Evolutionary conservation across 1,140 invertebrate genomes (phyloP).

Genomic region (Bombus ignitus): DNA sequence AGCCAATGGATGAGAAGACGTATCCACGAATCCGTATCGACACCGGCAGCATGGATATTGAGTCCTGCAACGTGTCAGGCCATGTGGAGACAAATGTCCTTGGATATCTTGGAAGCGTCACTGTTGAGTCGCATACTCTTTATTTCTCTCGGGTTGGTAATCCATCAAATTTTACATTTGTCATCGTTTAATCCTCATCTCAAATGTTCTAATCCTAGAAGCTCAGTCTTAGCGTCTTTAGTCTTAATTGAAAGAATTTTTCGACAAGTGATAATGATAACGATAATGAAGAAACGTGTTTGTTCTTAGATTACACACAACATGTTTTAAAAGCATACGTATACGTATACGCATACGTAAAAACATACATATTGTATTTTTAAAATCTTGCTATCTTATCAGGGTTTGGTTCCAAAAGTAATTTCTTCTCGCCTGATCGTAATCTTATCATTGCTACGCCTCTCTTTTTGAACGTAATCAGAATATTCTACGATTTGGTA

Average conservation of each 20-base stretch:
- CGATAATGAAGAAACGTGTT: neutral
- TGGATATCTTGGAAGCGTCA: slow-evolving; percentile 91
- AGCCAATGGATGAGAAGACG: slow-evolving; percentile 86
- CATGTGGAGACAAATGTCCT: slow-evolving; percentile 89
- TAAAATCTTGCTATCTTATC: slow-evolving; percentile 9
- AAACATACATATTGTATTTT: neutral
- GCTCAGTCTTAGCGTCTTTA: neutral
- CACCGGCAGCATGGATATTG: slow-evolving; percentile 85
- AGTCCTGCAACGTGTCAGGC: slow-evolving; percentile 85
- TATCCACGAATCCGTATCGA: slow-evolving; percentile 88
- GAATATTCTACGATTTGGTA: too few species aligned
- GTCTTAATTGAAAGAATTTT: neutral
- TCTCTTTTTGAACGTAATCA: too few species aligned
- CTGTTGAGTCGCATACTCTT: slow-evolving; percentile 88
- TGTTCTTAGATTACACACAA: neutral
- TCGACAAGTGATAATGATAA: neutral
- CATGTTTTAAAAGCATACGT: neutral
- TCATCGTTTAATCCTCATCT: neutral
- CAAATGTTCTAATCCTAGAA: too few species aligned
- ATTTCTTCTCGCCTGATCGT: neutral
- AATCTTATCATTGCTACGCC: neutral
- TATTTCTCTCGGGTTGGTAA: slow-evolving; percentile 88
- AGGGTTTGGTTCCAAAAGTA: neutral
- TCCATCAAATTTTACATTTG: neutral
- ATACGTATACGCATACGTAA: too few species aligned